These are phyloP conservation scores for Calephelis nemesis DNA, from an alignment of 1,140 invertebrate species.

Conservation along the genomic window DNA sequence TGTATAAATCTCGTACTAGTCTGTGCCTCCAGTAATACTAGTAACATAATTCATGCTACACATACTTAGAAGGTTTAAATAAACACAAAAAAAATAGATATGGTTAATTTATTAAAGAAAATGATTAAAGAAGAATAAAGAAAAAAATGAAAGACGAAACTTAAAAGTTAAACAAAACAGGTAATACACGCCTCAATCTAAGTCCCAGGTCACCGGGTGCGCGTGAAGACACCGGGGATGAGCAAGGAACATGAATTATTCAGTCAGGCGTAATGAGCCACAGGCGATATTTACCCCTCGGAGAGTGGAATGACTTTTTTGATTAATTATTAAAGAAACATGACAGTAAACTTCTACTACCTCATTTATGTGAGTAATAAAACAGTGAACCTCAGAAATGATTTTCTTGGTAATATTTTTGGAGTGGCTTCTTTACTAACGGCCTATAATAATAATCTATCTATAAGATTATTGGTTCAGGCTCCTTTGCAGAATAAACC, in stretches of 20 bases:
- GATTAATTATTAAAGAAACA: constrained; percentile 17
- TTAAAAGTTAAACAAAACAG: neutral
- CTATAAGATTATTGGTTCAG: too few relatives aligned
- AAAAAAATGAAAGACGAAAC: neutral
- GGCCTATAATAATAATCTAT: too few relatives aligned
- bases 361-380: constrained; percentile 3
- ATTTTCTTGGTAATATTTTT: neutral
- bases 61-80: too few relatives aligned
- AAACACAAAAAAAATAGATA: too few relatives aligned
- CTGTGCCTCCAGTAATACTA: too few relatives aligned
- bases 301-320: constrained; percentile 9
- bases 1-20: too few relatives aligned
- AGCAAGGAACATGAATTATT: constrained; percentile 23
- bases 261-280: constrained; percentile 25
- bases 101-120: too few relatives aligned
- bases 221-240: constrained; percentile 13
- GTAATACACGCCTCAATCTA: constrained; percentile 5
- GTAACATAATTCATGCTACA: too few relatives aligned
- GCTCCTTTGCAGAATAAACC: too few relatives aligned
- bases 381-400: neutral
- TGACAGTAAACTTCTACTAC: neutral
- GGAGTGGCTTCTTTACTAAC: neutral
- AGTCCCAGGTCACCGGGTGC: constrained; percentile 1
- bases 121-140: too few relatives aligned
- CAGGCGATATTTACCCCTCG: constrained; percentile 5